These are phyloP conservation scores for Morone chrysops DNA, from an alignment of 2,113 vertebrate genomes.

Conservation along the genomic window DNA sequence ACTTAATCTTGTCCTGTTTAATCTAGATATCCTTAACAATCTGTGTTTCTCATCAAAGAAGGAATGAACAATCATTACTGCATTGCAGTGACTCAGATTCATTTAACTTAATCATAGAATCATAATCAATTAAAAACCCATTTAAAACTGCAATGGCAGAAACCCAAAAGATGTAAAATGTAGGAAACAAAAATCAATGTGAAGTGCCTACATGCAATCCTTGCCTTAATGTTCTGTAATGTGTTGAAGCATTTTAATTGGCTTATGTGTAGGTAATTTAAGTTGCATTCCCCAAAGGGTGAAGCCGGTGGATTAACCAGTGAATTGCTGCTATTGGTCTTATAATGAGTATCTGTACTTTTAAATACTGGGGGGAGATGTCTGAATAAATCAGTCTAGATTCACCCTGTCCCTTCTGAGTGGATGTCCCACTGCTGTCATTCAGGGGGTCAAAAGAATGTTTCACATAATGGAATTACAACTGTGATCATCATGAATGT, in stretches of 20 bases:
- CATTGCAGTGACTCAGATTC: background rate
- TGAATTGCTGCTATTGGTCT: constrained; percentile 19
- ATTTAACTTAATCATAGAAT: background rate
- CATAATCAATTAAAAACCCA: constrained; percentile 10
- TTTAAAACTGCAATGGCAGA: background rate
- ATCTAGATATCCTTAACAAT: background rate
- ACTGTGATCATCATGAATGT: constrained; percentile 5
- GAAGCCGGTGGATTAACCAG: constrained; percentile 52
- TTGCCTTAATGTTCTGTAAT: constrained; percentile 6
- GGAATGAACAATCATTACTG: constrained; percentile 1
- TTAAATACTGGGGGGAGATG: background rate
- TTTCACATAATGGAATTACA: constrained; percentile 35
- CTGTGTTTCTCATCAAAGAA: background rate
- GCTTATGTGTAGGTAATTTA: constrained; percentile 43
- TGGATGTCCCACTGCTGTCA: background rate
- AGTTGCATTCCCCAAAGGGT: constrained; percentile 33
- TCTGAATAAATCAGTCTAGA: constrained; percentile 14
- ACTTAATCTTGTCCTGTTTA: background rate
- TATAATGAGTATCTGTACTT: constrained; percentile 32
- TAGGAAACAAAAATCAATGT: constrained; percentile 1
- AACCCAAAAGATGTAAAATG: background rate
- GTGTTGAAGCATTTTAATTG: constrained; percentile 55
- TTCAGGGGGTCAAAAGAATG: constrained; percentile 7
- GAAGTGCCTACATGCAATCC: constrained; percentile 14
- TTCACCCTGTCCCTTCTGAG: background rate